These are phyloP conservation scores for Drosophila tanythrix DNA, from an alignment of 2,888 invertebrate species.

Conservation along the genomic window DNA sequence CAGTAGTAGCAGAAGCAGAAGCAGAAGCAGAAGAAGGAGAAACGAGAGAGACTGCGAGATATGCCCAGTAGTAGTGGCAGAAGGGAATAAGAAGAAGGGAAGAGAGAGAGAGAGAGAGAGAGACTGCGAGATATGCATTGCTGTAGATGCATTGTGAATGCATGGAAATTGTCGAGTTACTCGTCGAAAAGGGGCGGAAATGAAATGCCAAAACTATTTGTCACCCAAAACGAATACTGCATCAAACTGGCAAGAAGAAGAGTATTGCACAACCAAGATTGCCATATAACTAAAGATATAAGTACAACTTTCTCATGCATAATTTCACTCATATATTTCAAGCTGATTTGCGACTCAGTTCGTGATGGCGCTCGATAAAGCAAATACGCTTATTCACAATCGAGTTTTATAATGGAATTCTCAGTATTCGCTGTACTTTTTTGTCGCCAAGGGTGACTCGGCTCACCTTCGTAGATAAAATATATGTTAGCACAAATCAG, in stretches of 20 bases:
- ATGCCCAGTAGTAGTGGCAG: constrained; percentile 16
- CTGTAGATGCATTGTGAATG: constrained; percentile 9
- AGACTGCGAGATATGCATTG: background rate
- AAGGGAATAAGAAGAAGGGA: background rate
- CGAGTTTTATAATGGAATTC: too few species aligned
- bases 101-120: background rate
- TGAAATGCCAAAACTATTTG: constrained; percentile 53
- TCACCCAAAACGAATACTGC: constrained; percentile 31
- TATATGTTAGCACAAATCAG: too few species aligned
- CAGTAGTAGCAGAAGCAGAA: constrained; percentile 1
- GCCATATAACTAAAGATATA: background rate
- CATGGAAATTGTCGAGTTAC: constrained; percentile 36
- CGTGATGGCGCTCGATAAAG: background rate
- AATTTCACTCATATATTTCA: background rate
- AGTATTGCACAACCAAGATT: background rate
- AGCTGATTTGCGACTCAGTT: background rate
- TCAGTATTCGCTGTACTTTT: too few species aligned
- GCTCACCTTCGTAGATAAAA: too few species aligned
- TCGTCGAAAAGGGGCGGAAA: constrained; percentile 1
- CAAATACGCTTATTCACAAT: background rate
- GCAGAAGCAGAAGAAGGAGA: background rate
- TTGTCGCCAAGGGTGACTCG: too few species aligned
- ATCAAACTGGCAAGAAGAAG: constrained; percentile 17
- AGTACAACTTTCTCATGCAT: background rate
- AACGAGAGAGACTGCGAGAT: background rate